A percentile compares a stretch with the other conserved stretches of the same genome.
Conservation (phyloP, 37 sponge, comb jelly and placozoan species). For the Spongilla lacustris region DNA sequence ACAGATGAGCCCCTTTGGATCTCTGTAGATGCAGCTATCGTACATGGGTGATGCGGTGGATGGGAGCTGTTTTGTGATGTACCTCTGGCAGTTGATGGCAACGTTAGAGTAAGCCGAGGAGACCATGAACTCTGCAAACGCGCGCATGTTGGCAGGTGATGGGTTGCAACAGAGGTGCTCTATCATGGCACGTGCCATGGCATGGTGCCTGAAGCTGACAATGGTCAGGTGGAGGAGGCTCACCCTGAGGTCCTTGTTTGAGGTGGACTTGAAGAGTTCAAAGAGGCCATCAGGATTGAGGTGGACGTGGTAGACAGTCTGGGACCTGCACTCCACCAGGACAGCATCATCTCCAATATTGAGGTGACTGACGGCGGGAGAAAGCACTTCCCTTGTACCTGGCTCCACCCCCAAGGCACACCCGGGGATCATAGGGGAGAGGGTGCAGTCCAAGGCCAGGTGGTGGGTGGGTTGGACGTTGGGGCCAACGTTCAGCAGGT, state of each 20-base stretch:
- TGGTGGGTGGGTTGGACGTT: conserved; percentile 64
- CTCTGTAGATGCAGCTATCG: conserved; percentile 36
- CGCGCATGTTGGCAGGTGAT: conserved; percentile 5
- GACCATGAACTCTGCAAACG: conserved; percentile 62
- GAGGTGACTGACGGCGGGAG: neutral
- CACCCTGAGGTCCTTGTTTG: conserved; percentile 22
- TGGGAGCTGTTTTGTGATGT: conserved; percentile 56
- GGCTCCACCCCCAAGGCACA: neutral
- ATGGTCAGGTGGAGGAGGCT: conserved; percentile 60
- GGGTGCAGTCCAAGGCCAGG: conserved; percentile 37
- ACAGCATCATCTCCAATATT: neutral
- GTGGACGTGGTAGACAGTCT: conserved; percentile 22
- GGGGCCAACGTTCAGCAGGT: conserved; percentile 66
- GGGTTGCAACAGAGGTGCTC: conserved; percentile 61
- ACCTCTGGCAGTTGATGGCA: conserved; percentile 28
- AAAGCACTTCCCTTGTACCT: neutral
- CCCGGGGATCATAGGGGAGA: neutral
- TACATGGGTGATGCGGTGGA: conserved; percentile 48
- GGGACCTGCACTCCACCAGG: conserved; percentile 29
- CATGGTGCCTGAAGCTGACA: conserved; percentile 43
- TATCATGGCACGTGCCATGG: conserved; percentile 61
- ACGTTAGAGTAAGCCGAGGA: conserved; percentile 46
- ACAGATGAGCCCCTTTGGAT: conserved; percentile 5
- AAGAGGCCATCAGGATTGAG: conserved; percentile 38
- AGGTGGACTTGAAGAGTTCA: conserved; percentile 45